Base-by-base conservation (phyloP, 1,140 invertebrate species). In the Mycetomoellerius zeteki region DNA sequence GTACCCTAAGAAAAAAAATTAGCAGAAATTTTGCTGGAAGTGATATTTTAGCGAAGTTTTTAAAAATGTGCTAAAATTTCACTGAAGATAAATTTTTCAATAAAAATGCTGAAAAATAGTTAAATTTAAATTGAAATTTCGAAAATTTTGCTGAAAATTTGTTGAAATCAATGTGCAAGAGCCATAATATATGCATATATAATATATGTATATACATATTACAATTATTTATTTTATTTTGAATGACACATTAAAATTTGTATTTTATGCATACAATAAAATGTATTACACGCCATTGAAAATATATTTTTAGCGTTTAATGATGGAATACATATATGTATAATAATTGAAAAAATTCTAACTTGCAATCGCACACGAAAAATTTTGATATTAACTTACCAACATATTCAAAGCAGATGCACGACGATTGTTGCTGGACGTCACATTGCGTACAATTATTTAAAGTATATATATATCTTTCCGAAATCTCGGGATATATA, bases 391-490 rank as follows among this genome's bases (percentile, higher is more conserved):
- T 30, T 30, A 80, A 67, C 77, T 71, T 33, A 81, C 77, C 27
- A 21, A 4, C 0, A 8, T 52, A 7, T 2, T 37, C 12, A 2
- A 14, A 24, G 19, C 47, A 81, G 4, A 3, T 0, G 14, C 62
- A 71, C n/a, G 27, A 16, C 3, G 64, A 10, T 0, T 24, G 19
- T 27, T 1, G 27, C 14, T 37, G 14, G 10, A 24, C 2, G 3
- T 30, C 19, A 81, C 10, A 81, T 56, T 24, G 27, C 10, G 64
- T 71, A 33, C 77, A 81, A 54, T 81, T 80, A 10, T 67, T 1
- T 1, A 21, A 21, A 21, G 0, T 4, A 2, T 43, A 43, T 10
- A 3, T 8, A 3, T 76, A 33, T 21, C 6, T 37, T 12, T 19
- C 33, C 2, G 19, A 2, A 33, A 21, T 73, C 2, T 73, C 52